Conservation (phyloP, 2,888 invertebrate species). For the Tricholauxania praeusta region DNA sequence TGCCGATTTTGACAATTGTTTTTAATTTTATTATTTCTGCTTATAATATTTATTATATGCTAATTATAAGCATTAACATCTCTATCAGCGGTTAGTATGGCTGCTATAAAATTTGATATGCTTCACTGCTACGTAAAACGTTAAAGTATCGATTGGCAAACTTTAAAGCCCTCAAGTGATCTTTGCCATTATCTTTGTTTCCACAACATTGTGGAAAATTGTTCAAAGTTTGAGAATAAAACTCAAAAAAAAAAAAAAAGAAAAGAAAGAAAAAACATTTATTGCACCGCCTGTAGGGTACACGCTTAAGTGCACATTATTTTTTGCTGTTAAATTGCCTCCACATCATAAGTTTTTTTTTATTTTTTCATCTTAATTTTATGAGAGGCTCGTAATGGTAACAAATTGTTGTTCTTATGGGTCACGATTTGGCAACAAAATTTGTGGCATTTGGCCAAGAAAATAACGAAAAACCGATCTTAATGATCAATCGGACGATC, state of each 20-base stretch:
- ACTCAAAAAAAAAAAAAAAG: no score
- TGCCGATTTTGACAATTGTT: slow-evolving; percentile 1
- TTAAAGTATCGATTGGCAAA: slow-evolving; percentile 45
- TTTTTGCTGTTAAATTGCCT: slow-evolving; percentile 27
- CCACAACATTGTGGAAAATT: no score
- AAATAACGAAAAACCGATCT: neutral
- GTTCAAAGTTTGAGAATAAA: no score
- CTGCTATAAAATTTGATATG: no score
- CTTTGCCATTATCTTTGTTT: slow-evolving; percentile 2
- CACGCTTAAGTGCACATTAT: slow-evolving; percentile 16
- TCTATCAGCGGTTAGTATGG: slow-evolving; percentile 24
- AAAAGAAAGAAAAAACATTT: slow-evolving; percentile 1
- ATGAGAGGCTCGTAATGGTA: slow-evolving; percentile 11
- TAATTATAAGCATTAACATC: slow-evolving; percentile 28
- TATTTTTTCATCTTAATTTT: neutral
- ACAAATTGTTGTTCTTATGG: slow-evolving; percentile 41
- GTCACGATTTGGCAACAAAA: slow-evolving; percentile 39
- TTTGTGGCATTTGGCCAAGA: slow-evolving; percentile 10
- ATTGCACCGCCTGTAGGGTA: slow-evolving; percentile 28
- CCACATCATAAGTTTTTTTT: slow-evolving; percentile 18
- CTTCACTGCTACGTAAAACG: slow-evolving; percentile 17
- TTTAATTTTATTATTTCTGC: slow-evolving; percentile 43
- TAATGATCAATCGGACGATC: neutral
- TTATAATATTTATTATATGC: slow-evolving; percentile 36
- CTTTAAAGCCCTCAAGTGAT: slow-evolving; percentile 35